Evolutionary conservation across 2,888 invertebrate genomes (phyloP), one percentile per base, ranked within the genome.

Genomic region (Eremobia ochroleuca): DNA sequence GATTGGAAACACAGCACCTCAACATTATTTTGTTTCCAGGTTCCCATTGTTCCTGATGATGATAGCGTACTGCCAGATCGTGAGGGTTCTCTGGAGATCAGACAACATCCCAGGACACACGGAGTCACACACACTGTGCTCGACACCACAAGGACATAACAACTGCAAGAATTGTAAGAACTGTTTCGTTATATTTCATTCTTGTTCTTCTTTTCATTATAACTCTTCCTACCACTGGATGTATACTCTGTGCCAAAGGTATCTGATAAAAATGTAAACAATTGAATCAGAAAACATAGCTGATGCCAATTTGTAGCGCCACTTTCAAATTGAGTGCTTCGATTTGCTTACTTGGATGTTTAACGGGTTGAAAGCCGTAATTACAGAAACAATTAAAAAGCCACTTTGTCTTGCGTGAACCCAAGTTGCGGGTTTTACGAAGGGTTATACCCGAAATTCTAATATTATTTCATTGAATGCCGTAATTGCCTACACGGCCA

Each of bases 1-100:
- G 0, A 49, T 25, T 67, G 31, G 25, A 67, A 66, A 46, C 4
- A 67, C 15, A 25, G 25, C 0, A 67, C 2, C 31, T 58, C 25
- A 58, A 58, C 3, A n/a, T 21, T 9, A 1, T 68, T 34, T 62
- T 61, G 49, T 79, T 58, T 73, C 0, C 92, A 97, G 97, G 82
- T 96, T 98, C 25, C 99, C 99, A 0, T 95, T 99, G 46, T 91
- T 98, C 8, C 97, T 99, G 92, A 99, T 99, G 98, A 98, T 98
- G 88, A 97, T 98, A 81, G 98, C 99, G 1, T 99, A 99, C 94
- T 98, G 97, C 91, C 98, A 98, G 94, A 99, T 99, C 77, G 98
- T 98, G 72, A 95, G 97, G 59, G 98, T 99, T 4, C 97, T 99
- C 28, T 98, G 99, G 98, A 97, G 97, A 82, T 98, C 98, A 0